Evolutionary conservation across 2,888 invertebrate species (phyloP).

Genomic region (Theretra japonica): DNA sequence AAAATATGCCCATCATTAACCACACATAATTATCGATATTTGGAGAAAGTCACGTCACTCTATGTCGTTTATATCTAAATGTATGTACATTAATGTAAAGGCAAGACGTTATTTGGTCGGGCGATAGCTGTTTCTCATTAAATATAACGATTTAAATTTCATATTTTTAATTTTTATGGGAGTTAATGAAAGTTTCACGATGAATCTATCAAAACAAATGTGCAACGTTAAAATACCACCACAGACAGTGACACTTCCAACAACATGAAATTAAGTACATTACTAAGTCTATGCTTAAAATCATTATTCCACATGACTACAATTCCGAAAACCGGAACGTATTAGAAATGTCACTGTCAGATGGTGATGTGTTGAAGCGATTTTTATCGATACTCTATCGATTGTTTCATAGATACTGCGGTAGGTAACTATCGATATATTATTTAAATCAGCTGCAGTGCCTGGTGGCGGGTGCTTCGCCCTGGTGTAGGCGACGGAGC

Average conservation of each 20-base stretch:
- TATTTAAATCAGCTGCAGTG: not conserved
- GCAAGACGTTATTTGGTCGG: slow-evolving; percentile 74
- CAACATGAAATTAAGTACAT: not conserved
- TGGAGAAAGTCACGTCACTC: slow-evolving; percentile 29
- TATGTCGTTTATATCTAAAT: slow-evolving; percentile 29
- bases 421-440: not conserved
- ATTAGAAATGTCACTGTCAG: not conserved
- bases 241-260: not conserved
- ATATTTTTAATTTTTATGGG: not conserved
- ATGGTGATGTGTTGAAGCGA: not conserved
- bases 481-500: not conserved
- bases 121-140: slow-evolving; percentile 67
- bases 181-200: not conserved
- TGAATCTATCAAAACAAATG: not conserved
- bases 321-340: too few species aligned
- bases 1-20: slow-evolving; percentile 23
- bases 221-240: not conserved
- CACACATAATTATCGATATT: slow-evolving; percentile 20
- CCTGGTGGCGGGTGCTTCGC: not conserved
- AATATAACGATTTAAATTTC: slow-evolving; percentile 16
- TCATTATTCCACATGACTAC: not conserved
- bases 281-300: not conserved
- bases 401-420: not conserved
- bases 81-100: slow-evolving; percentile 55
- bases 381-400: not conserved